Percentiles rank a stretch among this genome's conserved stretches.
Evolutionary conservation across 2,888 invertebrate species (phyloP).

Genomic region (Gasteruption jaculator): DNA sequence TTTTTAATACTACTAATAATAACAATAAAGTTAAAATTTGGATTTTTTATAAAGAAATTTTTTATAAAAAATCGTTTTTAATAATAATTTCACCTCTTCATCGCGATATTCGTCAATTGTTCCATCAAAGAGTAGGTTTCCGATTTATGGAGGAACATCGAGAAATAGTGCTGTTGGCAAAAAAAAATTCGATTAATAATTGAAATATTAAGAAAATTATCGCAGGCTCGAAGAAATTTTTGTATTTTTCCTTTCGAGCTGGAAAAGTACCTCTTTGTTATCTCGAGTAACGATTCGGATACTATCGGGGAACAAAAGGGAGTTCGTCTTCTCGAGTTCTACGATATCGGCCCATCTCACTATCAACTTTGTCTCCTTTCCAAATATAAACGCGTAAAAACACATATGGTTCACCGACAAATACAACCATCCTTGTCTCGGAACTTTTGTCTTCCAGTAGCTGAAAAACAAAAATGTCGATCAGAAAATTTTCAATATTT

Average conservation of each 20-base stretch:
- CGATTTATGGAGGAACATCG: conserved; percentile 81
- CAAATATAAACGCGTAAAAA: conserved; percentile 92
- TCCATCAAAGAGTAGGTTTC: conserved; percentile 92
- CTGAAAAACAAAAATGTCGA: conserved; percentile 54
- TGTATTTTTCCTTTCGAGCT: conserved; percentile 3
- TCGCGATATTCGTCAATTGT: conserved; percentile 93
- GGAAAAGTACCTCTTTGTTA: conserved; percentile 58
- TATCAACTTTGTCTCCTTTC: conserved; percentile 81
- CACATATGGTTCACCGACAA: conserved; percentile 94
- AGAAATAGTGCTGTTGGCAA: conserved; percentile 74
- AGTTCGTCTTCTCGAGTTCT: conserved; percentile 72
- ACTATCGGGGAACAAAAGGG: conserved; percentile 77
- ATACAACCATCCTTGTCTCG: conserved; percentile 95
- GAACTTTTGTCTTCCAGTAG: conserved; percentile 88
- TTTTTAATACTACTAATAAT: conserved; percentile 15
- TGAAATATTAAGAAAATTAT: conserved; percentile 9
- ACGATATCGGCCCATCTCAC: conserved; percentile 89
- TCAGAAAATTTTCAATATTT: background rate
- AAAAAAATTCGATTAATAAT: conserved; percentile 10
- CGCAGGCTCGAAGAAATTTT: background rate
- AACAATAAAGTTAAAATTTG: conserved; percentile 14
- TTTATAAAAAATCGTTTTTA: conserved; percentile 22
- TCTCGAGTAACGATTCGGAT: conserved; percentile 83
- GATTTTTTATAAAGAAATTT: conserved; percentile 8
- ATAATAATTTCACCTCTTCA: conserved; percentile 68